Conservation (phyloP, 2,797 vertebrate species). For the Antennarius maculatus region DNA sequence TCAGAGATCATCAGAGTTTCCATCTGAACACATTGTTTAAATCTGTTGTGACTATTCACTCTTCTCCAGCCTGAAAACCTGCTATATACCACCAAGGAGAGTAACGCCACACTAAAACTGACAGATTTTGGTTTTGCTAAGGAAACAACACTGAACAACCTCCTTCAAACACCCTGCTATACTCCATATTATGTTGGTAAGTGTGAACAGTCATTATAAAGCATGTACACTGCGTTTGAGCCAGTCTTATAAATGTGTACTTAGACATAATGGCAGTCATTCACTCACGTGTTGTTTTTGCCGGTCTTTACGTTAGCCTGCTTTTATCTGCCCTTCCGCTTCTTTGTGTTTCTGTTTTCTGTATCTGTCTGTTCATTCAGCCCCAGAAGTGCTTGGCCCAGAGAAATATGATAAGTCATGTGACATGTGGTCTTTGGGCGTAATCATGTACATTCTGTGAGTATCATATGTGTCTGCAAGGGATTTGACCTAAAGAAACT, state of each 20-base stretch:
- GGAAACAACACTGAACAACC: slow-evolving; percentile 92
- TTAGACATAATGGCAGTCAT: neutral
- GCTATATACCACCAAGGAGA: slow-evolving; percentile 90
- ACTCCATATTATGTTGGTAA: slow-evolving; percentile 99
- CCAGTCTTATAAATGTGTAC: slow-evolving; percentile 1
- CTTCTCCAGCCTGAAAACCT: slow-evolving; percentile 92
- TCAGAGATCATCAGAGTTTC: neutral
- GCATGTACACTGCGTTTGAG: neutral
- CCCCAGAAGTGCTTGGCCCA: slow-evolving; percentile 96
- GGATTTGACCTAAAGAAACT: neutral
- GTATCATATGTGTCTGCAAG: slow-evolving; percentile 68
- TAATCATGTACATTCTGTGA: slow-evolving; percentile 99
- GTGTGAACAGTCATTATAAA: slow-evolving; percentile 53
- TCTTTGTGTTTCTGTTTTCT: slow-evolving; percentile 14
- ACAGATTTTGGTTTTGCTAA: slow-evolving; percentile 99
- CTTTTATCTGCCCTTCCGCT: neutral
- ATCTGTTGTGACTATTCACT: neutral
- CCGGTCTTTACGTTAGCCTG: neutral
- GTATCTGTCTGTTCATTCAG: slow-evolving; percentile 67
- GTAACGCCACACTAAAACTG: slow-evolving; percentile 88
- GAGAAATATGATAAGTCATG: slow-evolving; percentile 99
- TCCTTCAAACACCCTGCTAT: slow-evolving; percentile 95
- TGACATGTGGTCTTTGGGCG: slow-evolving; percentile 99
- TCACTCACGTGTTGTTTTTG: neutral
- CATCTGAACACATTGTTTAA: neutral